A percentile compares a stretch with the other conserved stretches of the same genome.
phyloP scores from a whole-genome alignment of 2,888 invertebrate genomes.

The Dioctria linearis region DNA sequence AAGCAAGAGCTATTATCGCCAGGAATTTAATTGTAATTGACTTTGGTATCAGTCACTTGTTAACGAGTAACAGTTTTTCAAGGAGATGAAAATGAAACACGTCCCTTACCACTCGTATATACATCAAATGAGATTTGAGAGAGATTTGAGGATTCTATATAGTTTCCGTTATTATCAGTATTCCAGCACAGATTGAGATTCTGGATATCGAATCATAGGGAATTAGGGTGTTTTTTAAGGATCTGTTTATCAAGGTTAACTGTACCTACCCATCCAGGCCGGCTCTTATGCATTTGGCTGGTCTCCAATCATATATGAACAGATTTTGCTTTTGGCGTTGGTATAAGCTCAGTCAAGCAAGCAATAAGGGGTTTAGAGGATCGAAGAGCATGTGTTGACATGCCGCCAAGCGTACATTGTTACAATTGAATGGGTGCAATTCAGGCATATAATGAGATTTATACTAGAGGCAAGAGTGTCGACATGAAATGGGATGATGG shows the following conservation, averaged over 20 bases:
- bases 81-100: too few species aligned
- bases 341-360: conserved; percentile 53
- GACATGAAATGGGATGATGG: not conserved
- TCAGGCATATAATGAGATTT: conserved; percentile 53
- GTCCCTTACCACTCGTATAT: too few species aligned
- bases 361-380: conserved; percentile 50
- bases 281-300: not conserved
- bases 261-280: not conserved
- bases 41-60: too few species aligned
- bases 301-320: not conserved
- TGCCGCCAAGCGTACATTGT: conserved; percentile 53
- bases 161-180: too few species aligned
- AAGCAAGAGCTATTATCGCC: too few species aligned
- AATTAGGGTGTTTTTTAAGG: not conserved
- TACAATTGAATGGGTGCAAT: conserved; percentile 55
- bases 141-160: too few species aligned
- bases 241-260: conserved; percentile 34
- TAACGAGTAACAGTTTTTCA: too few species aligned
- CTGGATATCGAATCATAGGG: too few species aligned
- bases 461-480: conserved; percentile 27
- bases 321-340: conserved; percentile 10
- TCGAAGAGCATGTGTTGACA: conserved; percentile 51
- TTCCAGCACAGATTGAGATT: too few species aligned
- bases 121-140: too few species aligned
- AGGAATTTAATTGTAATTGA: too few species aligned